Conservation (phyloP, 2,888 invertebrate species). For the Ichneumoninae sp. region DNA sequence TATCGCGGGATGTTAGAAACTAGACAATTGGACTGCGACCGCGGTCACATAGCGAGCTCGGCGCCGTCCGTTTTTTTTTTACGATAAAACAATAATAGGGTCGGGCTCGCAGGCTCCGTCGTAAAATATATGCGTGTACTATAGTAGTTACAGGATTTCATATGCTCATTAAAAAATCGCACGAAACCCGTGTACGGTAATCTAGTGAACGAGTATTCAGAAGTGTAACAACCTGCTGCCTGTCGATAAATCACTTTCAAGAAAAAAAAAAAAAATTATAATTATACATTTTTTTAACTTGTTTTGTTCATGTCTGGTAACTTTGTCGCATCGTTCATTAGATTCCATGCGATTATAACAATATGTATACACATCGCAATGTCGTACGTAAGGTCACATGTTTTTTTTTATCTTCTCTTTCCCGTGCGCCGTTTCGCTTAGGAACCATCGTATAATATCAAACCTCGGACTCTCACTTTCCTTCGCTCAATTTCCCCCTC, state of each 20-base stretch:
- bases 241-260: constrained; percentile 40
- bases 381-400: constrained; percentile 40
- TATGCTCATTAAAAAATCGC: constrained; percentile 64
- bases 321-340: constrained; percentile 41
- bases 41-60: neutral
- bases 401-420: constrained; percentile 3
- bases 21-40: neutral
- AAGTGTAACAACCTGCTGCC: constrained; percentile 56
- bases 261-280: constrained; percentile 24
- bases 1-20: constrained; percentile 1
- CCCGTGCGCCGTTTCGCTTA: constrained; percentile 56
- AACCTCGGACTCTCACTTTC: constrained; percentile 59
- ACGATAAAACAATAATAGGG: constrained; percentile 32
- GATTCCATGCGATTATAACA: constrained; percentile 44
- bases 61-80: neutral
- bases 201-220: constrained; percentile 68
- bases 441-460: constrained; percentile 68
- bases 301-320: constrained; percentile 45
- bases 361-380: constrained; percentile 59
- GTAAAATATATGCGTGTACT: constrained; percentile 65
- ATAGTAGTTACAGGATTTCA: constrained; percentile 65
- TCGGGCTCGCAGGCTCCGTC: constrained; percentile 24
- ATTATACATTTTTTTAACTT: constrained; percentile 1
- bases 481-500: constrained; percentile 13
- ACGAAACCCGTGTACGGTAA: constrained; percentile 54